Base-by-base conservation (phyloP, 2,888 invertebrate genomes). In the Eilema depressum region DNA sequence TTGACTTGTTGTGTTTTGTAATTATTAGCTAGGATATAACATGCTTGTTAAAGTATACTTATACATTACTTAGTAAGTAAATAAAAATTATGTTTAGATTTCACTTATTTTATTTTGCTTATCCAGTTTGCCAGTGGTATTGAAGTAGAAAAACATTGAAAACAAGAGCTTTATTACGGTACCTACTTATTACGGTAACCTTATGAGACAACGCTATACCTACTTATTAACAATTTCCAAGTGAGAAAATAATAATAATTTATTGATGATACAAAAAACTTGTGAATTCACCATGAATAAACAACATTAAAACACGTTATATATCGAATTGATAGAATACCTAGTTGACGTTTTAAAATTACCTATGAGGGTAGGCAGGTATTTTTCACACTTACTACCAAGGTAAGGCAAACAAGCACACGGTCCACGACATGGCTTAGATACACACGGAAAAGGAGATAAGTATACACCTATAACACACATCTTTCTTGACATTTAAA, bases 1-100 rank as follows among this genome's bases (percentile, higher is more conserved):
- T 81, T 80, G 72, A 81, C 72, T 75, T 81, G 80, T 82, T 81
- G 83, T 80, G 73, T 82, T 80, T 59, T 77, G 75, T 80, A 80
- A 75, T 75, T 74, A 77, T 77, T 76, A 64, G 53, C n/a, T 53
- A 53, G n/a, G 53, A 20, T 47, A 5, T 10, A 53, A 53, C 53
- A n/a, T 53, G 53, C 71, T 73, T 75, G 81, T 78, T 78, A 74
- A 76, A 73, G 70, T 75, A 69, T 64, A 41, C 53, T 53, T 80
- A 66, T 76, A 79, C 77, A 76, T 71, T 72, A 53, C 53, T 72
- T 77, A 81, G 75, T 73, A 70, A 81, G 81, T 73, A 69, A 81
- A 81, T 81, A 83, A 81, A 81, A 80, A 63, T 62, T 75, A 64
- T 81, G 76, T 77, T 70, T 75, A 73, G 67, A 69, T 68, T 71